Conservation (phyloP, 37 sponge, comb jelly and placozoan species). For the Cladorhizidae sp. region DNA sequence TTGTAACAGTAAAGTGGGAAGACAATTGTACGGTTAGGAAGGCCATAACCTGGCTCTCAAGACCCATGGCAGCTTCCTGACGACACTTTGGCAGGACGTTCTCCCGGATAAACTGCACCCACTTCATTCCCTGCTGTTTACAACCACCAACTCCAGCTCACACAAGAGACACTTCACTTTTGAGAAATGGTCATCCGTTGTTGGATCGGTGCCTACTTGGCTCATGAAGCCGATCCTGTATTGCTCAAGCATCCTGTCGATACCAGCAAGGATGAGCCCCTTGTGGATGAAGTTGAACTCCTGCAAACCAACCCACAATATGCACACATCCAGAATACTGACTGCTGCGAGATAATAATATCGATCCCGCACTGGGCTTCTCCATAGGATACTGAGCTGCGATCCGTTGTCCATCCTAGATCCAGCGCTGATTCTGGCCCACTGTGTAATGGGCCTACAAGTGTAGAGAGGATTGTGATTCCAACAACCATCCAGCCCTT, state of each 20-base stretch:
- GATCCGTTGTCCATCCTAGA: no score
- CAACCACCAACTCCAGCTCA: constrained; percentile 3
- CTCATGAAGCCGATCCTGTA: not conserved
- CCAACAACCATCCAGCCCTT: no score
- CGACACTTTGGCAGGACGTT: constrained; percentile 12
- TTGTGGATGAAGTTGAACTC: no score
- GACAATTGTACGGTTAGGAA: constrained; percentile 11
- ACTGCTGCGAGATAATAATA: constrained; percentile 1
- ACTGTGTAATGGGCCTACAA: no score
- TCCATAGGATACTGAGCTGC: no score
- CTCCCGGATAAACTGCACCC: constrained; percentile 4
- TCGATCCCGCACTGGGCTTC: no score
- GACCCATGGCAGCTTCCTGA: not conserved
- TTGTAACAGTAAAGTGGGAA: constrained; percentile 4
- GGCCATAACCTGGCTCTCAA: constrained; percentile 14
- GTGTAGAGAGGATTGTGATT: no score
- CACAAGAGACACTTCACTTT: constrained; percentile 9
- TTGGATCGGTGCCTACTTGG: constrained; percentile 14
- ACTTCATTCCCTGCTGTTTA: not conserved
- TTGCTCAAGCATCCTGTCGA: no score
- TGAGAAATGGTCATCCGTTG: constrained; percentile 3
- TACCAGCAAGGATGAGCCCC: no score
- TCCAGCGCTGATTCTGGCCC: no score
- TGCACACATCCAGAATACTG: constrained; percentile 10
- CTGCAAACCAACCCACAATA: constrained; percentile 16